Evolutionary conservation across 1,140 invertebrate species (phyloP).

Genomic region (Drosophila subobscura): DNA sequence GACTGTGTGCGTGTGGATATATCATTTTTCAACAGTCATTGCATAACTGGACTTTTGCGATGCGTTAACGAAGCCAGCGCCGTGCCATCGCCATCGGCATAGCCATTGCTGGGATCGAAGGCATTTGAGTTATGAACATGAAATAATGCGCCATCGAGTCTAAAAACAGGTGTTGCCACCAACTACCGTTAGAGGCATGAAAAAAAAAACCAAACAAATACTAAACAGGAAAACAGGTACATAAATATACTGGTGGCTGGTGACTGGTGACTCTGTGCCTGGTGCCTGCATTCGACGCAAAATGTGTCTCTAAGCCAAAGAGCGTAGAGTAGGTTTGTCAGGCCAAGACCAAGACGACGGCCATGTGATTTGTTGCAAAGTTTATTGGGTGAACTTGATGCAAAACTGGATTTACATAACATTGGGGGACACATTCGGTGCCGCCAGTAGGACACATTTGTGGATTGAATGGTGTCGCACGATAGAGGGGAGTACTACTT

Average conservation of each 20-base stretch:
- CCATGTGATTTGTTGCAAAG: conserved; percentile 58
- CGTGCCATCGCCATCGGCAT: conserved; percentile 32
- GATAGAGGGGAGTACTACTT: no score
- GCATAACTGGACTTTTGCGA: conserved; percentile 79
- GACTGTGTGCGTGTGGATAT: conserved; percentile 20
- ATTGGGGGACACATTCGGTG: conserved; percentile 14
- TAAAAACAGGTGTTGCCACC: conserved; percentile 67
- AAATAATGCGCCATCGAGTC: conserved; percentile 70
- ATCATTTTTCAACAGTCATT: conserved; percentile 65
- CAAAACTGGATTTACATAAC: conserved; percentile 63
- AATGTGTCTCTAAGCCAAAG: conserved; percentile 42
- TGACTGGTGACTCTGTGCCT: no score
- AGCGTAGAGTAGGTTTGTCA: conserved; percentile 15
- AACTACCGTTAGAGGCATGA: conserved; percentile 59
- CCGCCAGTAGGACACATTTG: no score
- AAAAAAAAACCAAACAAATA: conserved; percentile 22
- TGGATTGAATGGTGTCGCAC: no score
- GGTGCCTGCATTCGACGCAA: conserved; percentile 26
- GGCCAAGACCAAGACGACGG: conserved; percentile 27
- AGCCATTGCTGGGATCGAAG: conserved; percentile 41
- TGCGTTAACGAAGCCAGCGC: conserved; percentile 73
- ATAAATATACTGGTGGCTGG: background rate
- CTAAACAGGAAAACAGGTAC: conserved; percentile 62
- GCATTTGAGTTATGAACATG: conserved; percentile 78
- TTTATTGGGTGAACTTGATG: conserved; percentile 78